Percentiles rank a stretch among this genome's conserved stretches.
Evolutionary conservation across 1,140 invertebrate species (phyloP).

Genomic region (Drosophila tani): DNA sequence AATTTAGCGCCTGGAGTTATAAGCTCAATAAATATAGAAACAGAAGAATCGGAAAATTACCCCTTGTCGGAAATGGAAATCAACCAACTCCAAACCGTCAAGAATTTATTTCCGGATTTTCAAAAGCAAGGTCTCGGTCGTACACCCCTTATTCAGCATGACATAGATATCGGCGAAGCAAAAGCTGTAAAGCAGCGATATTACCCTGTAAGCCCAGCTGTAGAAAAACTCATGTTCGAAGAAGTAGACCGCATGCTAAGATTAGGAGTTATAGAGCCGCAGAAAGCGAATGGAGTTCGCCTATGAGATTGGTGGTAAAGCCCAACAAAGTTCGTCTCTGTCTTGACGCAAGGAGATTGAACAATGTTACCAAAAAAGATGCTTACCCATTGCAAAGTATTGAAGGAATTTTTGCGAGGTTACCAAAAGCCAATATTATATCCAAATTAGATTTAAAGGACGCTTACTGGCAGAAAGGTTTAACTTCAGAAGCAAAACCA

Average conservation of each 20-base stretch:
- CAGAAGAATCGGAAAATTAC: not conserved
- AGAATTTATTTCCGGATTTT: slow-evolving; percentile 1
- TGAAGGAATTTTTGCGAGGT: not conserved
- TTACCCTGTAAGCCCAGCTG: not conserved
- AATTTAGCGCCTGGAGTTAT: too few species aligned
- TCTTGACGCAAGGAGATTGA: slow-evolving; percentile 57
- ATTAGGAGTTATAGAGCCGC: not conserved
- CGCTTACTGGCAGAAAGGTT: too few species aligned
- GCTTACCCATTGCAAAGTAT: too few species aligned
- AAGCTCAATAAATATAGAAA: not conserved
- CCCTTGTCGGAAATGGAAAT: not conserved
- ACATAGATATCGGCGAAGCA: slow-evolving; percentile 1
- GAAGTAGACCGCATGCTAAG: slow-evolving; percentile 1
- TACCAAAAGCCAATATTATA: too few species aligned
- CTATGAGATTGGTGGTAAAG: slow-evolving; percentile 11
- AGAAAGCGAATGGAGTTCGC: slow-evolving; percentile 10
- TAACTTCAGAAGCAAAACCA: slow-evolving; percentile 8
- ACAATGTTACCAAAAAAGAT: slow-evolving; percentile 8
- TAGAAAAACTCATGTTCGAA: not conserved
- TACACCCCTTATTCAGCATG: slow-evolving; percentile 1
- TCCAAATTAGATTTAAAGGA: too few species aligned
- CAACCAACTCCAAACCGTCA: not conserved
- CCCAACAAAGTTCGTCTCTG: slow-evolving; percentile 1
- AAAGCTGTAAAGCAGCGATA: not conserved
- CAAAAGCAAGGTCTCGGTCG: slow-evolving; percentile 1